phyloP scores from a whole-genome alignment of 2,113 vertebrate species.

The Engystomops pustulosus region DNA sequence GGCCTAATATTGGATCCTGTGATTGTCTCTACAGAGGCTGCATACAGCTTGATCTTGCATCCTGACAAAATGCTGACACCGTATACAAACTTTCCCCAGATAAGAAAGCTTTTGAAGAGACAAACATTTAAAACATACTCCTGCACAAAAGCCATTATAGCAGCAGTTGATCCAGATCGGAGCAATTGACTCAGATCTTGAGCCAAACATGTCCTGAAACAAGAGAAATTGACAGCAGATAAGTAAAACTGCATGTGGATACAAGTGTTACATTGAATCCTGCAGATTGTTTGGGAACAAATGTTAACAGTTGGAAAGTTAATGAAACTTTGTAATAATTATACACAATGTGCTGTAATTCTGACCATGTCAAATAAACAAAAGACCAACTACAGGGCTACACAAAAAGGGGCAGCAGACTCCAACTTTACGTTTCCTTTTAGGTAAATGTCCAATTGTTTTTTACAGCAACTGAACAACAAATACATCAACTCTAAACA shows the following conservation, averaged over 20 bases:
- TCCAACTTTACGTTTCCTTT: not conserved
- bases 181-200: slow-evolving; percentile 19
- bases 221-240: not conserved
- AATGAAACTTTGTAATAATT: slow-evolving; percentile 1
- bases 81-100: not conserved
- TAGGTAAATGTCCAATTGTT: not conserved
- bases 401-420: not conserved
- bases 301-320: slow-evolving; percentile 1
- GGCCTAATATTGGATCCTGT: too few relatives aligned
- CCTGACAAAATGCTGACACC: too few relatives aligned
- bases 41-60: too few relatives aligned
- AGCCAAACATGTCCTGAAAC: not conserved
- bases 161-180: not conserved
- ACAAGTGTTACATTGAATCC: not conserved
- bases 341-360: not conserved
- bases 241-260: slow-evolving; percentile 24
- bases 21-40: too few relatives aligned
- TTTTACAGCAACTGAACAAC: not conserved
- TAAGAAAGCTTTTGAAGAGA: not conserved
- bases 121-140: not conserved
- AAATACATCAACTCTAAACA: not conserved
- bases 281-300: not conserved
- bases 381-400: slow-evolving; percentile 12
- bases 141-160: too few relatives aligned
- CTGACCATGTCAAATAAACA: not conserved